phyloP scores from a whole-genome alignment of 2,797 vertebrate genomes.

The Gymnodraco acuticeps region DNA sequence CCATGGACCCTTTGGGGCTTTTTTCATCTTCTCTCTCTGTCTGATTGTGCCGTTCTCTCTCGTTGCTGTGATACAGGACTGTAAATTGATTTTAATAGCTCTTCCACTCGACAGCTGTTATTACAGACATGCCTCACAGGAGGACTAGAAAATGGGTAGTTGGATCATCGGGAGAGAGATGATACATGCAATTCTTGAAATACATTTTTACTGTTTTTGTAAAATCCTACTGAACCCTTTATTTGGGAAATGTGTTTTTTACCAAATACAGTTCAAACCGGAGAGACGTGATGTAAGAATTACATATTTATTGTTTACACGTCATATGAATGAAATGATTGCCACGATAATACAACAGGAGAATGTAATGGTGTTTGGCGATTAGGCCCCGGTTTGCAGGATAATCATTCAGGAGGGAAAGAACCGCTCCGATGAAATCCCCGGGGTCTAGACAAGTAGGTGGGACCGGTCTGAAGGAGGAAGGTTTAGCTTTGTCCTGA shows the following conservation, averaged over 20 bases:
- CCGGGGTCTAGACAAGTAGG: no score
- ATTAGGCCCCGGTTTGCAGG: no score
- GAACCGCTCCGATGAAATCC: no score
- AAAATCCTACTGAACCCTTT: slow-evolving; percentile 34
- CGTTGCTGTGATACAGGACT: slow-evolving; percentile 26
- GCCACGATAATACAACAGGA: no score
- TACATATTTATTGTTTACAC: no score
- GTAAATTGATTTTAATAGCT: slow-evolving; percentile 74
- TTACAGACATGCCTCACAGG: slow-evolving; percentile 64
- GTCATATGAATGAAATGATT: no score
- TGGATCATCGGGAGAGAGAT: slow-evolving; percentile 49
- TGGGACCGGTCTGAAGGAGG: no score
- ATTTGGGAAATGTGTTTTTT: slow-evolving; percentile 12
- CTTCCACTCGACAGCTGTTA: slow-evolving; percentile 63
- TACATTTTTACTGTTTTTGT: slow-evolving; percentile 42
- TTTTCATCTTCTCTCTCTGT: slow-evolving; percentile 34
- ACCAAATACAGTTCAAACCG: slow-evolving; percentile 18
- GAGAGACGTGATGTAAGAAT: no score
- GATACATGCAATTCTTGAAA: slow-evolving; percentile 52
- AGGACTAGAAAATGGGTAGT: slow-evolving; percentile 63
- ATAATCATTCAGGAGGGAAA: no score
- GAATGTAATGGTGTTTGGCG: no score
- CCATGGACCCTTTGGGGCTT: slow-evolving; percentile 6
- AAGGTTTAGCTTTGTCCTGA: no score
- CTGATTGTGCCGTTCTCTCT: slow-evolving; percentile 14